phyloP scores from a whole-genome alignment of 2,888 invertebrate species.

The Frankliniella fusca region DNA sequence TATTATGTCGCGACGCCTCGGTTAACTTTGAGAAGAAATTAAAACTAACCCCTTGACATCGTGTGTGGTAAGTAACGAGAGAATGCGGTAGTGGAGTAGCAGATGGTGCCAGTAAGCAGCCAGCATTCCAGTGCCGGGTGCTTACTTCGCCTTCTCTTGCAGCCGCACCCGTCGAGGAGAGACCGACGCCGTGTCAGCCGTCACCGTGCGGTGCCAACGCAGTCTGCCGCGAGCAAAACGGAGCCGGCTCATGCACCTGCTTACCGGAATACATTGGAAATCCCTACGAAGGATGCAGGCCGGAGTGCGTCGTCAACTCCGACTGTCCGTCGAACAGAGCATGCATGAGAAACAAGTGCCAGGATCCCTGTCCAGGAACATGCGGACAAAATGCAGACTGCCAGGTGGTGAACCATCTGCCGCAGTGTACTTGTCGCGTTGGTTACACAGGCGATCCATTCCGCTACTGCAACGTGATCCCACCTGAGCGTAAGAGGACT shows the following conservation, averaged over 20 bases:
- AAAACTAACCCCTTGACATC: background rate
- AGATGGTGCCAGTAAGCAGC: background rate
- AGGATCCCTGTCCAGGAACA: slow-evolving; percentile 75
- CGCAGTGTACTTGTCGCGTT: slow-evolving; percentile 67
- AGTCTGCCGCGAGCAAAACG: slow-evolving; percentile 73
- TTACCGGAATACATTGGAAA: slow-evolving; percentile 78
- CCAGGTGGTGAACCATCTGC: slow-evolving; percentile 75
- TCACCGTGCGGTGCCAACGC: slow-evolving; percentile 86
- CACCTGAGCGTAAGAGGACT: background rate
- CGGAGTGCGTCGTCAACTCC: slow-evolving; percentile 82
- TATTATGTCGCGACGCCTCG: background rate
- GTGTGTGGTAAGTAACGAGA: background rate
- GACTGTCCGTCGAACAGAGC: slow-evolving; percentile 74
- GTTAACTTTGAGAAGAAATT: background rate
- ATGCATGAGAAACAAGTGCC: slow-evolving; percentile 78
- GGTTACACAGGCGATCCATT: slow-evolving; percentile 77
- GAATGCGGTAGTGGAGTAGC: background rate
- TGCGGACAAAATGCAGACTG: slow-evolving; percentile 82
- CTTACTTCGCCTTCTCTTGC: slow-evolving; percentile 41
- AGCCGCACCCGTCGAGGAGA: slow-evolving; percentile 54
- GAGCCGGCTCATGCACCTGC: slow-evolving; percentile 77
- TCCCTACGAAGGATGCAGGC: slow-evolving; percentile 79
- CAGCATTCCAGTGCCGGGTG: background rate
- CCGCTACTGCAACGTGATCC: slow-evolving; percentile 59
- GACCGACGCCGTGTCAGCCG: slow-evolving; percentile 67